A percentile compares a stretch with the other conserved stretches of the same genome.
Conservation (phyloP, 2,888 invertebrate species). For the Thumatha senex region DNA sequence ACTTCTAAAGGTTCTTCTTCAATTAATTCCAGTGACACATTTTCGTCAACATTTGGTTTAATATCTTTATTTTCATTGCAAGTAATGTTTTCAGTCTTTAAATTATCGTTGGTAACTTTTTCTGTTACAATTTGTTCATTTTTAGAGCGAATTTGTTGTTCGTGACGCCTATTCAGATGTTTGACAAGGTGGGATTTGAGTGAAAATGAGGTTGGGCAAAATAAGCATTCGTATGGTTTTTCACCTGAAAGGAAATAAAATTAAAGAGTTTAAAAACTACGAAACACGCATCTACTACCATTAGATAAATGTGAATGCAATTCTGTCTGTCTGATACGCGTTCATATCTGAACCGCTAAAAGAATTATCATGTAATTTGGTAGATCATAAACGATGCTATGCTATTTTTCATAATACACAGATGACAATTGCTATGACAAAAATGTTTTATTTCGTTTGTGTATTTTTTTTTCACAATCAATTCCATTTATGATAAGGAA, state of each 20-base stretch:
- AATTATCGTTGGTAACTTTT: slow-evolving; percentile 5
- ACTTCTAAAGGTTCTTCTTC: slow-evolving; percentile 54
- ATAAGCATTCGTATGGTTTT: slow-evolving; percentile 67
- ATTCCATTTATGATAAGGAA: too few species aligned
- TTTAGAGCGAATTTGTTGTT: slow-evolving; percentile 36
- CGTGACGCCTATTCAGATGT: slow-evolving; percentile 58
- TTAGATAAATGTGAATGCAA: too few species aligned
- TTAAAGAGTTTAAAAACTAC: too few species aligned
- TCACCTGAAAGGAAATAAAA: slow-evolving; percentile 53
- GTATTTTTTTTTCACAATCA: too few species aligned
- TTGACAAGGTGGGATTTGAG: slow-evolving; percentile 61
- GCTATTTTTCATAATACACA: too few species aligned
- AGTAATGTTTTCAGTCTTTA: slow-evolving; percentile 6
- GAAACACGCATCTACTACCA: too few species aligned
- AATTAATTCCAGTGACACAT: slow-evolving; percentile 22
- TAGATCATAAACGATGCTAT: too few species aligned
- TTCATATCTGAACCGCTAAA: too few species aligned
- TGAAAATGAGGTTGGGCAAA: slow-evolving; percentile 57
- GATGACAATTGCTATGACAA: too few species aligned
- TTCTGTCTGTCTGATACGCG: too few species aligned
- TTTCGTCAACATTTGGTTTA: neutral
- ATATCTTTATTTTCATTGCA: slow-evolving; percentile 10
- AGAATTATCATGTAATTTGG: too few species aligned
- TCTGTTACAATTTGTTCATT: slow-evolving; percentile 34
- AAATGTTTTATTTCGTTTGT: too few species aligned